Conservation (phyloP, 2,113 vertebrate genomes). For the Progne subis region DNA sequence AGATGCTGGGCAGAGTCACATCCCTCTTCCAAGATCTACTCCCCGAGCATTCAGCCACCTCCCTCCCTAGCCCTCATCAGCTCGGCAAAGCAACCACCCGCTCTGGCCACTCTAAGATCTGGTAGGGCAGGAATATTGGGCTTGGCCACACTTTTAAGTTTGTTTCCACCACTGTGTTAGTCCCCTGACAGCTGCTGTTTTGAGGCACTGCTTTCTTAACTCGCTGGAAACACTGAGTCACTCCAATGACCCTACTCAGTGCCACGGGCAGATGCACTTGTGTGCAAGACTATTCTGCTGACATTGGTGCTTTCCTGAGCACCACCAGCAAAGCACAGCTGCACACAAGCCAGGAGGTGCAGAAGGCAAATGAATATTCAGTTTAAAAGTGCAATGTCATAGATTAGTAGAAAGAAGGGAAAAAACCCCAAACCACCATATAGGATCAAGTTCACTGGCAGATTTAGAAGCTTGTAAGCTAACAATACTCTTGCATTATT, state of each 20-base stretch:
- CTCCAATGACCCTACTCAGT: not conserved
- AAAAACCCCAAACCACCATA: not conserved
- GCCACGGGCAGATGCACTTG: not conserved
- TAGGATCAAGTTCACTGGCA: not conserved
- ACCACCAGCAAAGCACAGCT: not conserved
- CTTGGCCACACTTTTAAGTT: not conserved
- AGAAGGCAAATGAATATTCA: not conserved
- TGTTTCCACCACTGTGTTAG: not conserved
- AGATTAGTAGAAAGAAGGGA: not conserved
- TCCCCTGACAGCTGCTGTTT: not conserved
- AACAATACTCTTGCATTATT: not conserved
- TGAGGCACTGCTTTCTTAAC: not conserved
- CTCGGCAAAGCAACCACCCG: not conserved
- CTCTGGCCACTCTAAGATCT: not conserved
- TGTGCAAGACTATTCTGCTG: not conserved
- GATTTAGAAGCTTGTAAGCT: not conserved
- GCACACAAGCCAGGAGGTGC: not conserved
- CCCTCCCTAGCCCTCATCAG: too few species aligned
- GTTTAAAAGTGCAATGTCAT: rapidly evolving
- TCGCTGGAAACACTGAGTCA: rapidly evolving
- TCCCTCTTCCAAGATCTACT: rapidly evolving
- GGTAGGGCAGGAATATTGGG: not conserved
- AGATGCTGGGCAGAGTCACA: not conserved
- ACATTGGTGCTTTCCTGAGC: not conserved
- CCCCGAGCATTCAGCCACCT: not conserved